Conservation (phyloP, 2,797 vertebrate genomes). For the Pristis pectinata region DNA sequence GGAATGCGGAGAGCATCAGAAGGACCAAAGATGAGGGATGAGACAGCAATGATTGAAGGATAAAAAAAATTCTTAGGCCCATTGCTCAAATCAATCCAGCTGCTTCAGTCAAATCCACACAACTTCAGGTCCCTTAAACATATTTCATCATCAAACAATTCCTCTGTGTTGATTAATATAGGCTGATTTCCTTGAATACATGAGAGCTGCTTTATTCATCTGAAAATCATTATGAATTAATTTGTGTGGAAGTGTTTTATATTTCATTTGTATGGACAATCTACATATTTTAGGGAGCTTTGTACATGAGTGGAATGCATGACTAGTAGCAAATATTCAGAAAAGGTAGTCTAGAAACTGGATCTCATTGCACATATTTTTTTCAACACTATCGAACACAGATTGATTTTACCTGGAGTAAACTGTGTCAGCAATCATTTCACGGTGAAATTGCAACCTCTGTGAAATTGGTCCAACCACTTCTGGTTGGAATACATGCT, state of each 20-base stretch:
- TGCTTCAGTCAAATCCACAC: neutral
- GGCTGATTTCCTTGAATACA: neutral
- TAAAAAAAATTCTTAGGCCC: neutral
- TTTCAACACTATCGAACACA: too few species aligned
- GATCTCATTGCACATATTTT: too few species aligned
- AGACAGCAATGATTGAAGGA: constrained; percentile 4
- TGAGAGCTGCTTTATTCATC: neutral
- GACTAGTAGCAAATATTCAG: neutral
- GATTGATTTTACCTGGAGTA: too few species aligned
- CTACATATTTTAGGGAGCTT: neutral
- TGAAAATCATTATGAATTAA: neutral
- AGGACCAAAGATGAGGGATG: neutral
- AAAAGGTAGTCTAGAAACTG: neutral
- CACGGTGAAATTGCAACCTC: too few species aligned
- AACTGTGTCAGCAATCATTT: too few species aligned
- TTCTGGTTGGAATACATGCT: too few species aligned
- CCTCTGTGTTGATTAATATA: neutral
- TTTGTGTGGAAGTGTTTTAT: too few species aligned
- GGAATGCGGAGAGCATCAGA: neutral
- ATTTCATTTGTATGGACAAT: neutral
- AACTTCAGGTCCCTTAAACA: neutral
- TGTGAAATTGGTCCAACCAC: too few species aligned
- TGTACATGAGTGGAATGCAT: neutral
- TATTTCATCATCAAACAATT: constrained; percentile 15
- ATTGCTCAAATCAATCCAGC: constrained; percentile 26